A percentile compares a stretch with the other conserved stretches of the same genome.
phyloP scores from a whole-genome alignment of 2,797 vertebrate genomes.

The Neosilurus mollespiculum region DNA sequence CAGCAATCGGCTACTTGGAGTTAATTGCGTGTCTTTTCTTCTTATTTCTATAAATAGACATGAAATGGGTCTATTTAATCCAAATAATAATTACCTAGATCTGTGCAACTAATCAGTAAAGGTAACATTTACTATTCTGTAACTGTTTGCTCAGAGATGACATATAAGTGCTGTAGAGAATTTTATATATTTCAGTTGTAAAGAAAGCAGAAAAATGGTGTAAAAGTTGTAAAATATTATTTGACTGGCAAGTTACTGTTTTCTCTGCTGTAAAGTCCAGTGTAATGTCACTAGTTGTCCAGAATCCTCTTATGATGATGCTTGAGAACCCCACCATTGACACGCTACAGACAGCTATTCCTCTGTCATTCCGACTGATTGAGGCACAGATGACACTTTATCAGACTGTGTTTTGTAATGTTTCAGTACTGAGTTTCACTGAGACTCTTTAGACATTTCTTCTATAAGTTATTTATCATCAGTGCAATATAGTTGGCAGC shows the following conservation, averaged over 20 bases:
- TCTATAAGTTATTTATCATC: background rate
- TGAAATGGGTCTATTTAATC: background rate
- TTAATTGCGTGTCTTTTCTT: background rate
- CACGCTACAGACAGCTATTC: background rate
- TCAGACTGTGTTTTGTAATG: no score
- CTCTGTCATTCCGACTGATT: background rate
- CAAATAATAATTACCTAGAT: background rate
- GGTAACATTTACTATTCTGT: background rate
- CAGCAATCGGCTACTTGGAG: background rate
- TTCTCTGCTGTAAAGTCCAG: background rate
- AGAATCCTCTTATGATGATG: background rate
- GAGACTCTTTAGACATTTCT: background rate
- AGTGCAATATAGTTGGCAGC: background rate
- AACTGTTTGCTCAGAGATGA: background rate
- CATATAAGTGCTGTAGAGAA: no score
- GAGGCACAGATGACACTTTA: background rate
- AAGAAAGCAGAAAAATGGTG: no score
- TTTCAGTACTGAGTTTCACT: background rate
- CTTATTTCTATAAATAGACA: background rate
- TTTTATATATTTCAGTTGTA: no score
- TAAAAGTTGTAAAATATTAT: background rate
- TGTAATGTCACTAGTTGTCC: background rate
- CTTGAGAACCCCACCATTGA: background rate
- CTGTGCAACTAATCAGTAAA: background rate
- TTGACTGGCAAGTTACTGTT: slow-evolving; percentile 1